phyloP scores from a whole-genome alignment of 2,888 invertebrate genomes.

The Syritta pipiens region DNA sequence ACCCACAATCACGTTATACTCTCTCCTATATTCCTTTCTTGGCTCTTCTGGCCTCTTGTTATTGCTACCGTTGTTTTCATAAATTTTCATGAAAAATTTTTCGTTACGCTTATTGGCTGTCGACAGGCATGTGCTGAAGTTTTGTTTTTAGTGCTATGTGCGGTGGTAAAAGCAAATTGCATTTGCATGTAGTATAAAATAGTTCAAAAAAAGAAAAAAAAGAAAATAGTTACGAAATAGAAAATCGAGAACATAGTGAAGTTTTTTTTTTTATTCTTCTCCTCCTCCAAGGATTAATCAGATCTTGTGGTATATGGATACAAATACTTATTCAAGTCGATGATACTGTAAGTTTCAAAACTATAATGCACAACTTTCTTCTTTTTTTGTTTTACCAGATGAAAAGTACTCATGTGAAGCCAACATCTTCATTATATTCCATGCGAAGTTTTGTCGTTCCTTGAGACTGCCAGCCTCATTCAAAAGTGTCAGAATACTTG shows the following conservation, averaged over 20 bases:
- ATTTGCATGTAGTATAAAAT: conserved; percentile 17
- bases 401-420: neutral
- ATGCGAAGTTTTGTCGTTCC: conserved; percentile 20
- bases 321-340: conserved; percentile 60
- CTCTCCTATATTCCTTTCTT: neutral
- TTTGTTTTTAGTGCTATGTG: conserved; percentile 11
- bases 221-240: neutral
- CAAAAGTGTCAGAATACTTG: conserved; percentile 37
- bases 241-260: neutral
- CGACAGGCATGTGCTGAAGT: conserved; percentile 32
- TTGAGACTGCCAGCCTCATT: conserved; percentile 17
- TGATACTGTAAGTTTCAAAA: conserved; percentile 63
- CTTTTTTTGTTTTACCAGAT: too few species aligned
- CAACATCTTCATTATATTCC: conserved; percentile 26
- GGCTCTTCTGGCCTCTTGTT: neutral
- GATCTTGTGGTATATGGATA: conserved; percentile 55
- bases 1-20: conserved; percentile 2
- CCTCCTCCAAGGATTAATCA: conserved; percentile 56
- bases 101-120: conserved; percentile 17
- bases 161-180: conserved; percentile 22
- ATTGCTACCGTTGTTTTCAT: conserved; percentile 3
- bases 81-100: conserved; percentile 14
- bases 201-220: conserved; percentile 3
- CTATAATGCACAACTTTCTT: too few species aligned
- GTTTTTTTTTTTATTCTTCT: too few species aligned